Evolutionary conservation across 2,888 invertebrate species (phyloP), one percentile per base, ranked within the genome.

Genomic region (Lasius fuliginosus): DNA sequence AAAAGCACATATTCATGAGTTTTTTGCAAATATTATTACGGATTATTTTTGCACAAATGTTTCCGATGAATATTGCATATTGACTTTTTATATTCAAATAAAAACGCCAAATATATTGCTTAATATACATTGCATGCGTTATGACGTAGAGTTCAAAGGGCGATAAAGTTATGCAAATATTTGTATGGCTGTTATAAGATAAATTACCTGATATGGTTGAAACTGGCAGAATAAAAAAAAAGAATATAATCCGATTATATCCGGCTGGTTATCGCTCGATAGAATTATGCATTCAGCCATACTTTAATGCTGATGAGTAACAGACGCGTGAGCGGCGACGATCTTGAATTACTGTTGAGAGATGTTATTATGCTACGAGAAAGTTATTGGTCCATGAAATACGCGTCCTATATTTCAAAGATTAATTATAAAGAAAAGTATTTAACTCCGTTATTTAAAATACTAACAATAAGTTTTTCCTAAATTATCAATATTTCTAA

Each of bases 311-410:
- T 73, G 75, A 81, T 81, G 60, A 60, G 79, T 58, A 42, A 30
- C 68, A 73, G 76, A 75, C 85, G 89, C 83, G 86, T 89, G 86
- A 86, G 86, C 64, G 42, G 83, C 56, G 36, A 69, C 60, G 84
- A 71, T 82, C 85, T 65, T 82, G 82, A 64, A 69, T 75, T 79
- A 68, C 67, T 67, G 33, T 23, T 56, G 60, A 73, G 74, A 79
- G 33, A 81, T 46, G 79, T 69, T 79, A 67, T 46, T 42, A 53
- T 40, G 8, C 58, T 49, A 60, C 33, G 46, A 71, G 79, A 46
- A 74, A 74, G 79, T 74, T 60, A 60, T 79, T 60, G 74, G 60
- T 53, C 36, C 75, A 46, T 74, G 27, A 74, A 79, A 30, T 58
- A 11, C 23, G 42, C 23, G 23, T 30, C 12, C 3, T 6, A n/a